Evolutionary conservation across 92 coral and sea anemone genomes (phyloP).

Genomic region (Palythoa grandiflora): DNA sequence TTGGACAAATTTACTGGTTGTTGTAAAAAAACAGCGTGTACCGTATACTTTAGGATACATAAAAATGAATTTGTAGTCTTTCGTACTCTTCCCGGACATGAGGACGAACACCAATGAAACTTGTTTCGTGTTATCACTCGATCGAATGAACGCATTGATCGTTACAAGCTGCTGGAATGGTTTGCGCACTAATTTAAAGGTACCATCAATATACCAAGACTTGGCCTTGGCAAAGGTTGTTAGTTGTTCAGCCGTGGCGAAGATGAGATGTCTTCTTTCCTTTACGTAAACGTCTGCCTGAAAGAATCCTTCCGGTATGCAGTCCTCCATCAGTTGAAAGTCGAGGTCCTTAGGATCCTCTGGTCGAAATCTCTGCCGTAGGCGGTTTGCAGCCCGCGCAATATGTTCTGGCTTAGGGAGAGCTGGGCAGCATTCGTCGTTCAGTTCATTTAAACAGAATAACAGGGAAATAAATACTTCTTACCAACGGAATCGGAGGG

Average conservation of each 20-base stretch:
- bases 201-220: constrained; percentile 9
- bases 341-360: neutral
- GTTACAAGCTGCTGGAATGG: constrained; percentile 2
- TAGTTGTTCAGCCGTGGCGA: neutral
- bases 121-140: neutral
- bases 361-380: neutral
- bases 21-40: too few relatives aligned
- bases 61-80: neutral
- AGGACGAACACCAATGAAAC: neutral
- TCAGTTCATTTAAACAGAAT: neutral
- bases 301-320: neutral
- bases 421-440: neutral
- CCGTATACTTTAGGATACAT: neutral
- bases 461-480: neutral
- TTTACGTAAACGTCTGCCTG: neutral
- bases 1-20: too few relatives aligned
- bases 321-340: constrained; percentile 10
- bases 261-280: neutral
- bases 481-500: neutral
- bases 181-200: neutral
- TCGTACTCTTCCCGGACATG: neutral
- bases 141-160: constrained; percentile 8
- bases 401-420: constrained; percentile 2
- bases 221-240: neutral
- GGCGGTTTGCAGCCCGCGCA: neutral